Evolutionary conservation across 92 coral and sea anemone species (phyloP).

Genomic region (Plumapathes pennacea): DNA sequence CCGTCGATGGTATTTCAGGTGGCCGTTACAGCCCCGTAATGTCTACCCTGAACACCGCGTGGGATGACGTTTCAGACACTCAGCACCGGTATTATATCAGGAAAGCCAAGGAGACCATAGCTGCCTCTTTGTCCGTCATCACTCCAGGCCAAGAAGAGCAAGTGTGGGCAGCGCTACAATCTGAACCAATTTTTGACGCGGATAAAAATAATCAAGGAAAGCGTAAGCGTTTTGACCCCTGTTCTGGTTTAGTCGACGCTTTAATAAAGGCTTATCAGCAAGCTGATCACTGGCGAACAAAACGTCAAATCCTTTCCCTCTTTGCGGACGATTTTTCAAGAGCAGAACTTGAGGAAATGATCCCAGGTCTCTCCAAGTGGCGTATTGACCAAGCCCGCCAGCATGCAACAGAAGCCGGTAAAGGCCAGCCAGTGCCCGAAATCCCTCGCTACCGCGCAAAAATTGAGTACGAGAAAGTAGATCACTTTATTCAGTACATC

Average conservation of each 20-base stretch:
- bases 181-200: constrained; percentile 11
- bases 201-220: constrained; percentile 14
- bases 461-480: constrained; percentile 22
- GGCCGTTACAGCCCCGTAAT: constrained; percentile 43
- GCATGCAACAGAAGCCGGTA: constrained; percentile 27
- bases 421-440: constrained; percentile 30
- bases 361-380: constrained; percentile 43
- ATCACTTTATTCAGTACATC: constrained; percentile 33
- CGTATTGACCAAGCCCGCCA: constrained; percentile 50
- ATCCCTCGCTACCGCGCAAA: constrained; percentile 6
- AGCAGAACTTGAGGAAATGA: constrained; percentile 37
- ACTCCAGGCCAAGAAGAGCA: constrained; percentile 42
- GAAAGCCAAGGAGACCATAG: constrained; percentile 41
- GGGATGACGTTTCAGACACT: constrained; percentile 38
- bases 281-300: constrained; percentile 46
- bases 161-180: constrained; percentile 25
- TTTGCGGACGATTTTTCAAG: constrained; percentile 62
- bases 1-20: constrained; percentile 16
- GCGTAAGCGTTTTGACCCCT: constrained; percentile 30
- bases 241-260: constrained; percentile 11
- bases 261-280: constrained; percentile 27
- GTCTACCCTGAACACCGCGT: constrained; percentile 44
- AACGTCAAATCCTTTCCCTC: constrained; percentile 41
- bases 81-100: constrained; percentile 46
- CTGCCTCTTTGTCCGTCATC: constrained; percentile 33